Percentiles rank a stretch among this genome's conserved stretches.
phyloP scores from a whole-genome alignment of 2,888 invertebrate genomes.

The Coelinius sp. region DNA sequence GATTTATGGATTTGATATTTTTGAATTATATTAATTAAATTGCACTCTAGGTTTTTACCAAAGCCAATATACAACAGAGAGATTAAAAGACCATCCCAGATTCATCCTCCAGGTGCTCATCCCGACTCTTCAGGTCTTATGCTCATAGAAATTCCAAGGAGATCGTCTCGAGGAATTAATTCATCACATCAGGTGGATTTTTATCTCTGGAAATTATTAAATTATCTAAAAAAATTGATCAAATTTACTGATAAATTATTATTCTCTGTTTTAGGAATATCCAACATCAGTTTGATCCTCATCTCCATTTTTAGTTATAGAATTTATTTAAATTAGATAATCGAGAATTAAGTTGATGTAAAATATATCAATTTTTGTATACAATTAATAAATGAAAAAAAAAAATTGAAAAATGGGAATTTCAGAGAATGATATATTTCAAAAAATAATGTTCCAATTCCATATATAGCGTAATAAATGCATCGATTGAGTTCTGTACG shows the following conservation, averaged over 20 bases:
- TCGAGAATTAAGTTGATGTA: not conserved
- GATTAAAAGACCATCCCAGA: constrained; percentile 33
- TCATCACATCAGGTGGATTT: not conserved
- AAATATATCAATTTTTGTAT: not conserved
- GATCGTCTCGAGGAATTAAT: constrained; percentile 33
- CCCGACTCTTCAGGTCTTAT: constrained; percentile 33
- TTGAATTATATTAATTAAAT: not conserved
- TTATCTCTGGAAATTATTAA: too few relatives aligned
- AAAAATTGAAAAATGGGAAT: too few relatives aligned
- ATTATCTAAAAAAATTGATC: too few relatives aligned
- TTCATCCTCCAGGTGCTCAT: constrained; percentile 17
- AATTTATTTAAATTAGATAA: not conserved
- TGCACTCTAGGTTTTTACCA: constrained; percentile 56
- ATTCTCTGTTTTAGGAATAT: not conserved
- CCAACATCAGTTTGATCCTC: not conserved
- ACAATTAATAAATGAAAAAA: constrained; percentile 1
- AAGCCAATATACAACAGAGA: constrained; percentile 47
- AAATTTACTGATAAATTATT: constrained; percentile 23
- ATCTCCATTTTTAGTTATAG: not conserved
- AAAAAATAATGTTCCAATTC: too few relatives aligned
- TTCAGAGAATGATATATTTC: too few relatives aligned
- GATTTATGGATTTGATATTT: not conserved
- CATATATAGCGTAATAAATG: not conserved
- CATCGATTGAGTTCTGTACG: constrained; percentile 14
- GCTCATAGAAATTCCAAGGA: constrained; percentile 41